A percentile compares a stretch with the other conserved stretches of the same genome.
Conservation (phyloP, 2,888 invertebrate genomes). For the Lycaena phlaeas region DNA sequence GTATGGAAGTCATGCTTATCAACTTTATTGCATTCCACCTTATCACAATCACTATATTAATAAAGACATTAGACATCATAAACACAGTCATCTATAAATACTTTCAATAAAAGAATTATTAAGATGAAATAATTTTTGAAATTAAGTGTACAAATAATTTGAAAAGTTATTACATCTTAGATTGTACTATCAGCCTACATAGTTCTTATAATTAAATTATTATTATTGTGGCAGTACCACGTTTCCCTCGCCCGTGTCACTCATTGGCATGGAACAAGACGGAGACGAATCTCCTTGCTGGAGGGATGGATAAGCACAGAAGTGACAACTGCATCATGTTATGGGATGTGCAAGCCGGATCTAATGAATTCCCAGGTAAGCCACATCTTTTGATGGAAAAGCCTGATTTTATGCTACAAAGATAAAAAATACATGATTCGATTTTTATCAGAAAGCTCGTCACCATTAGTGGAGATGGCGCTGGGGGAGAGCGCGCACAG, state of each 20-base stretch:
- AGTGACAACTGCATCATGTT: constrained; percentile 90
- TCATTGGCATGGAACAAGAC: constrained; percentile 90
- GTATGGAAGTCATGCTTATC: too few species aligned
- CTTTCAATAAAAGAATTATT: constrained; percentile 8
- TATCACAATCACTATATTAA: too few species aligned
- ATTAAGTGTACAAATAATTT: too few species aligned
- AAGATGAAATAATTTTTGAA: not conserved
- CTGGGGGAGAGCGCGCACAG: constrained; percentile 89
- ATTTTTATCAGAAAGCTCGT: constrained; percentile 18
- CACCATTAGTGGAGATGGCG: constrained; percentile 79
- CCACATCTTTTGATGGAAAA: too few species aligned
- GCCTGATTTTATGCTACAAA: not conserved
- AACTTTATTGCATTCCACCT: too few species aligned
- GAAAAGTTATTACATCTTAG: too few species aligned
- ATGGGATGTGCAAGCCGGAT: constrained; percentile 84
- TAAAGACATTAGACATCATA: too few species aligned
- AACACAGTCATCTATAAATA: too few species aligned
- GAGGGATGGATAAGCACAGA: constrained; percentile 91
- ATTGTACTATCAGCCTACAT: too few species aligned
- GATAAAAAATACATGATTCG: not conserved
- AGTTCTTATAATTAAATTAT: too few species aligned
- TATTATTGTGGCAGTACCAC: too few species aligned
- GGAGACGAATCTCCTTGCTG: constrained; percentile 86
- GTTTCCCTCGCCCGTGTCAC: constrained; percentile 89
- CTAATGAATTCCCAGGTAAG: constrained; percentile 36